Percentiles rank a stretch among this genome's conserved stretches.
Conservation (phyloP, 2,888 invertebrate genomes). For the Lycaena phlaeas region DNA sequence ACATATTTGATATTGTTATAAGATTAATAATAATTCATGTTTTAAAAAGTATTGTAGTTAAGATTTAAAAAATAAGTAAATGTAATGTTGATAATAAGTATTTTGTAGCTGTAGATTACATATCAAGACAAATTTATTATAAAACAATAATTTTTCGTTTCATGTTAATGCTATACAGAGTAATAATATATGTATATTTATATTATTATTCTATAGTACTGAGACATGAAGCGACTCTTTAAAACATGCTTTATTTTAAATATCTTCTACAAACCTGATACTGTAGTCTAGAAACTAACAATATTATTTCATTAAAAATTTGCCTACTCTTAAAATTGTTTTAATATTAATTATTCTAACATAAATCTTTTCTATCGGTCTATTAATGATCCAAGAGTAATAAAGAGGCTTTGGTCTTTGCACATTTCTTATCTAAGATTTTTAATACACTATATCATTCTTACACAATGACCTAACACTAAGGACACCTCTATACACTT, state of each 20-base stretch:
- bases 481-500: constrained; percentile 9
- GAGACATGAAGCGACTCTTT: not conserved
- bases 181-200: no score
- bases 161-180: no score
- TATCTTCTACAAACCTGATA: constrained; percentile 27
- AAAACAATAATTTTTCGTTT: not conserved
- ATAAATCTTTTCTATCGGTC: constrained; percentile 22
- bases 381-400: constrained; percentile 39
- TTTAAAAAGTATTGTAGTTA: constrained; percentile 7
- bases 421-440: constrained; percentile 31
- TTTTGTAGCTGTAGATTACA: not conserved
- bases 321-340: constrained; percentile 19
- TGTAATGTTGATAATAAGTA: not conserved
- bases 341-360: constrained; percentile 17
- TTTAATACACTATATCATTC: constrained; percentile 12
- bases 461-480: not conserved
- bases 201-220: no score
- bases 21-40: constrained; percentile 3
- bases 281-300: constrained; percentile 3
- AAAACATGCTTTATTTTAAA: constrained; percentile 24
- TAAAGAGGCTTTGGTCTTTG: constrained; percentile 71
- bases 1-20: constrained; percentile 9
- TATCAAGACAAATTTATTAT: not conserved
- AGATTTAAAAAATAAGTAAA: not conserved
- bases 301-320: constrained; percentile 22